A percentile compares a stretch with the other conserved stretches of the same genome.
Conservation (phyloP, 2,113 vertebrate species). For the Dascyllus trimaculatus region DNA sequence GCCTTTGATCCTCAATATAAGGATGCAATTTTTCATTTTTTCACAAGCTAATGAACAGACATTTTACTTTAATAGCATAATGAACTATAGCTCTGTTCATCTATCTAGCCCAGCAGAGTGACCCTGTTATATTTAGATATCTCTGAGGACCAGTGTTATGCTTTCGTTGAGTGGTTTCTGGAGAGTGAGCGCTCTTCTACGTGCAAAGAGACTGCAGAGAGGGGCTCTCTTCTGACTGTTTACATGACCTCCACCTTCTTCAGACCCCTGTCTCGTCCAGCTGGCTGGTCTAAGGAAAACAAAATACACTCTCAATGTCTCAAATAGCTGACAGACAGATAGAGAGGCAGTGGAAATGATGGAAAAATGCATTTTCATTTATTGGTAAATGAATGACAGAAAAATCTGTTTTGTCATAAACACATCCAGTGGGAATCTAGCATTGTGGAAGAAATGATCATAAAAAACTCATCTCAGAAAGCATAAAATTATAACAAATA, state of each 20-base stretch:
- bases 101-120: neutral
- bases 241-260: conserved; percentile 19
- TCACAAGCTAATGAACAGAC: neutral
- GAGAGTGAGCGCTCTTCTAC: neutral
- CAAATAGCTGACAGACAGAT: neutral
- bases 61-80: neutral
- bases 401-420: conserved; percentile 1
- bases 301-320: conserved; percentile 1
- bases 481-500: too few species aligned
- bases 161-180: conserved; percentile 29
- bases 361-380: neutral
- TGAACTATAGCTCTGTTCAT: neutral
- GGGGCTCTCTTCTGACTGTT: conserved; percentile 9
- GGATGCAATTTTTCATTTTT: neutral
- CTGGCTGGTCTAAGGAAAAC: conserved; percentile 36
- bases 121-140: conserved; percentile 30
- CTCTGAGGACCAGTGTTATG: neutral
- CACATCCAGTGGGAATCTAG: neutral
- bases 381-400: neutral
- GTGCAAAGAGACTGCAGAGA: neutral
- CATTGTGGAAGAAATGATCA: too few species aligned
- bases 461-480: too few species aligned
- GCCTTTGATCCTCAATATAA: neutral
- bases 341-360: neutral
- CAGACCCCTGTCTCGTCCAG: conserved; percentile 36